Evolutionary conservation across 2,113 vertebrate genomes (phyloP), one percentile per base, ranked within the genome.

Genomic region (Mirza zaza): DNA sequence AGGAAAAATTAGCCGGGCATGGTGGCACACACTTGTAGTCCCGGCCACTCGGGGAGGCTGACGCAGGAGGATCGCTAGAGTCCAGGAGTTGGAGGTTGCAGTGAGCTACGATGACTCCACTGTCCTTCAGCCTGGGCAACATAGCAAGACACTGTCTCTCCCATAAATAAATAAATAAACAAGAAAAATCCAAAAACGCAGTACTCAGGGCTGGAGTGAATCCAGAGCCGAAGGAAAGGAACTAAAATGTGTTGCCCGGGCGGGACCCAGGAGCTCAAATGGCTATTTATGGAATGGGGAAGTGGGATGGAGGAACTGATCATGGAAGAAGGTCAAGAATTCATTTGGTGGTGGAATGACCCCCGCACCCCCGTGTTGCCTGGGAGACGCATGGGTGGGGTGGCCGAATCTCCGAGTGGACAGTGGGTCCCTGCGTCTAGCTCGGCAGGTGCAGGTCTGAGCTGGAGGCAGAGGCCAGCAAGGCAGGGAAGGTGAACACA

Each of bases 171-270:
- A 55, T 55, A n/a, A 21, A 70, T 55, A 68, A 1, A 36, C 9
- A 25, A 25, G 6, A 27, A 42, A 14, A 7, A 42, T 1, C 6
- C 6, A 73, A 42, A 73, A 73, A 17, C 3, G 50, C 84, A 71
- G 84, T 50, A 39, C 6, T 18, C 25, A 25, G 7, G 67, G 25
- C 36, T 55, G 13, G 25, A 29, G 48, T 32, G 9, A 70, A 29
- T 11, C 11, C 32, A 29, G 9, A 70, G 25, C 8, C 20, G 10
- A 48, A 67, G 42, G 52, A 70, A 57, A 71, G n/a, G 17, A 21
- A n/a, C 42, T 42, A 4, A 14, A 73, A 32, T 57, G 8, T 73
- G 27, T 11, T 1, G 18, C 67, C 36, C 0, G 0, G 6, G 10
- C 14, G 50, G 34, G 50, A 32, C 29, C 75, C 34, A 6, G 11